These are phyloP conservation scores for Anser cygnoides DNA, from an alignment of 2,113 vertebrate species.

Conservation along the genomic window DNA sequence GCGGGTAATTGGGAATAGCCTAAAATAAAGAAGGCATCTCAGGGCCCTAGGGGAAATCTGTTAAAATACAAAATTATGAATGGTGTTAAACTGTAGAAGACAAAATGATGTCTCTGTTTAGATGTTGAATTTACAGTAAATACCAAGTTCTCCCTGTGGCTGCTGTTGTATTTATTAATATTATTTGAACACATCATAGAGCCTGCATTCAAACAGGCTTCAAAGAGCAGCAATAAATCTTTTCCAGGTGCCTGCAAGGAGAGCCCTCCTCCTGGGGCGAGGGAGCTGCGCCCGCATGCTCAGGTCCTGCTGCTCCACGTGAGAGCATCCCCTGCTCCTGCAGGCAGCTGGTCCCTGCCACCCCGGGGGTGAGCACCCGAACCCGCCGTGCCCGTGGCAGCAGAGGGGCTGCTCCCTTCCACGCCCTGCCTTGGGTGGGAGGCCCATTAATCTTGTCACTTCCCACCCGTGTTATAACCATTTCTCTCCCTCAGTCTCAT, in stretches of 20 bases:
- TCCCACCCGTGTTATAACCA: accelerated
- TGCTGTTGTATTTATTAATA: background rate
- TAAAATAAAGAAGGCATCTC: background rate
- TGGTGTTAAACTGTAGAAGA: background rate
- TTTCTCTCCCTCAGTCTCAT: accelerated
- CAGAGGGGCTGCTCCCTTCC: background rate
- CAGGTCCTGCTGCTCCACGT: background rate
- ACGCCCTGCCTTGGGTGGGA: accelerated
- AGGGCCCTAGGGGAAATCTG: background rate
- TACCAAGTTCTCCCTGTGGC: background rate
- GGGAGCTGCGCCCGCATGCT: background rate
- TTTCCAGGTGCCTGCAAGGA: background rate
- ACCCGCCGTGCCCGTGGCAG: too few relatives aligned
- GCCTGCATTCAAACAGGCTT: background rate
- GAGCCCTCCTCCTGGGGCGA: background rate
- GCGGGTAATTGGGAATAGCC: background rate
- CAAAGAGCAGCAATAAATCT: background rate
- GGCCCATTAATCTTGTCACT: background rate
- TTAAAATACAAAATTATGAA: constrained; percentile 13
- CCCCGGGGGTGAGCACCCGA: background rate
- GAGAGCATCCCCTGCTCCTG: background rate
- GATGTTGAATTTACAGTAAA: constrained; percentile 32
- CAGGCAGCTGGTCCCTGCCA: background rate
- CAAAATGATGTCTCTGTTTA: background rate
- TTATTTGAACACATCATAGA: accelerated